These are phyloP conservation scores for Yponomeuta plumbellus DNA, from an alignment of 2,888 invertebrate genomes.

Conservation along the genomic window DNA sequence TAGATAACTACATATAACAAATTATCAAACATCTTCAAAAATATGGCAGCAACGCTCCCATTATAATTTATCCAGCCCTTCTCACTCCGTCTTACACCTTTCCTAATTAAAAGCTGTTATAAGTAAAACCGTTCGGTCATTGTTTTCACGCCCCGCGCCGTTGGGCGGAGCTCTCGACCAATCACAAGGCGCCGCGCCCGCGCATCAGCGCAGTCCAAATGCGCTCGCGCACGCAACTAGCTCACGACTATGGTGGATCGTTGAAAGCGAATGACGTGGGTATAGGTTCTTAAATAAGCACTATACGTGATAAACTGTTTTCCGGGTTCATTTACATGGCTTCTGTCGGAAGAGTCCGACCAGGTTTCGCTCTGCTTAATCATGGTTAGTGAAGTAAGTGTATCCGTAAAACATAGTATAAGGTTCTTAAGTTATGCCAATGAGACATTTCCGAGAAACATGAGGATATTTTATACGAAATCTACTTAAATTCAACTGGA, in stretches of 20 bases:
- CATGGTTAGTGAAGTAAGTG: too few relatives aligned
- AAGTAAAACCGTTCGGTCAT: constrained; percentile 16
- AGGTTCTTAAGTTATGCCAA: too few relatives aligned
- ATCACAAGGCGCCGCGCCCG: constrained; percentile 34
- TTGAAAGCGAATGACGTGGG: background rate
- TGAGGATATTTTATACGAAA: background rate
- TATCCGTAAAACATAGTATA: too few relatives aligned
- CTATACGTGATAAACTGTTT: too few relatives aligned
- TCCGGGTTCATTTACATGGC: too few relatives aligned
- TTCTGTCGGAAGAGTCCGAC: too few relatives aligned
- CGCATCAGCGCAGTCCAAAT: constrained; percentile 22
- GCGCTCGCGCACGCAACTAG: constrained; percentile 3
- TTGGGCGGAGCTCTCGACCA: constrained; percentile 47
- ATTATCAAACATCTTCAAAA: too few relatives aligned
- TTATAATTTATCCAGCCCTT: background rate
- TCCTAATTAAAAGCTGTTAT: constrained; percentile 13
- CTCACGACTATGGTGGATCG: background rate
- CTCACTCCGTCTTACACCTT: constrained; percentile 8
- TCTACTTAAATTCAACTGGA: background rate
- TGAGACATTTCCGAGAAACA: too few relatives aligned
- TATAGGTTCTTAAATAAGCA: too few relatives aligned
- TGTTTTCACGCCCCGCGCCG: constrained; percentile 33
- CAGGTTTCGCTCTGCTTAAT: too few relatives aligned
- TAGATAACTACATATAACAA: too few relatives aligned
- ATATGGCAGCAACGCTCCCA: background rate